A percentile compares a stretch with the other conserved stretches of the same genome.
Conservation (phyloP, 1,140 invertebrate genomes). For the Stenopsyche tienmushanensis region DNA sequence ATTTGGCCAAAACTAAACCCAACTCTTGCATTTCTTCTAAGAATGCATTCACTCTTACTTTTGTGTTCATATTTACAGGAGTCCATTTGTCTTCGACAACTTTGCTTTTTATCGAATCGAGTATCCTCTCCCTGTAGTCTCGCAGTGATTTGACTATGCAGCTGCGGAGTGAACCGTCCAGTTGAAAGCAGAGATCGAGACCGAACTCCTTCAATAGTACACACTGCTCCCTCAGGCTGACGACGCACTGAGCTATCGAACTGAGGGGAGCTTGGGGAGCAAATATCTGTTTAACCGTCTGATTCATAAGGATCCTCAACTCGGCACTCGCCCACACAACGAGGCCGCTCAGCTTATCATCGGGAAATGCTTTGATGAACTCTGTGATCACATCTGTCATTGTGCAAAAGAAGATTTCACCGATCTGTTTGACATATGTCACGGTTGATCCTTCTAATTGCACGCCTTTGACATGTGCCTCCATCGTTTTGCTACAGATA, state of each 20-base stretch:
- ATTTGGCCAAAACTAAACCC: conserved; percentile 55
- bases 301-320: conserved; percentile 77
- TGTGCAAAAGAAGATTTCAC: conserved; percentile 85
- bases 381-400: conserved; percentile 85
- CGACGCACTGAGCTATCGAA: conserved; percentile 84
- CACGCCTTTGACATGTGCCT: conserved; percentile 79
- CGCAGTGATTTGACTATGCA: conserved; percentile 57
- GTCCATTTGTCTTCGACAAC: conserved; percentile 56
- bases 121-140: conserved; percentile 54
- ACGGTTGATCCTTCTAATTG: conserved; percentile 86
- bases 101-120: conserved; percentile 54
- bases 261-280: conserved; percentile 83
- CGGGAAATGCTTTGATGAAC: conserved; percentile 79
- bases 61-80: conserved; percentile 56
- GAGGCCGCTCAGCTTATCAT: conserved; percentile 76
- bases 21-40: conserved; percentile 55
- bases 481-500: conserved; percentile 80
- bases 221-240: conserved; percentile 74
- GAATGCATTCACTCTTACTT: conserved; percentile 53
- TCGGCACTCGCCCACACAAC: conserved; percentile 90
- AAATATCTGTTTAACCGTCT: conserved; percentile 88
- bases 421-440: conserved; percentile 81
- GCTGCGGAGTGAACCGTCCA: conserved; percentile 74
- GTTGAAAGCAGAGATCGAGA: conserved; percentile 72
- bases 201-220: conserved; percentile 59